Conservation (phyloP, 2,113 vertebrate genomes). For the Strix uralensis region DNA sequence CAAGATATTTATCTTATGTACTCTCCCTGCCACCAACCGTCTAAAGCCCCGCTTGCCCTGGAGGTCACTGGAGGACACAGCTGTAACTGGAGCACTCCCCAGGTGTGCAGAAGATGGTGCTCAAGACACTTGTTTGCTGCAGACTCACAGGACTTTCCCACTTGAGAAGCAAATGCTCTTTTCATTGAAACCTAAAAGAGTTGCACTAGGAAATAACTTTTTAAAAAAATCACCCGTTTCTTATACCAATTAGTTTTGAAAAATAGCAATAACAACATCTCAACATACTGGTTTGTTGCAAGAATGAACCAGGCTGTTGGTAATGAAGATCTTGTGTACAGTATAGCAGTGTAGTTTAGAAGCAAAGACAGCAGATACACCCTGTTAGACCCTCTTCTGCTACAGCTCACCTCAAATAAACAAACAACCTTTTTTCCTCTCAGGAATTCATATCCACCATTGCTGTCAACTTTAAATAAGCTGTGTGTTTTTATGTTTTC, state of each 20-base stretch:
- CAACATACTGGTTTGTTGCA: not conserved
- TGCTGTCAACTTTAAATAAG: not conserved
- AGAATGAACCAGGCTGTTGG: not conserved
- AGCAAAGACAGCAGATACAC: not conserved
- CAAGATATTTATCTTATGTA: not conserved
- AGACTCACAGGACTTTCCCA: not conserved
- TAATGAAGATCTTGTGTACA: not conserved
- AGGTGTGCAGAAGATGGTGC: not conserved
- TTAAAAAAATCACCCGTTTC: not conserved
- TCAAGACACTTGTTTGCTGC: not conserved
- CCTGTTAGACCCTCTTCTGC: not conserved
- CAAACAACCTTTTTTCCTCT: not conserved
- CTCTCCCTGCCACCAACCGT: rapidly evolving
- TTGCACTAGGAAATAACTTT: not conserved
- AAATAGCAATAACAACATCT: not conserved
- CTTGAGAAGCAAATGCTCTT: not conserved
- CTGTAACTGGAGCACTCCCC: not conserved
- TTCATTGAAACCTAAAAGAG: not conserved
- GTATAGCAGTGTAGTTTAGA: not conserved
- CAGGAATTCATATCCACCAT: not conserved
- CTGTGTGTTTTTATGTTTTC: not conserved
- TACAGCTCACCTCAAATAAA: not conserved
- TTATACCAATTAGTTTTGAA: not conserved
- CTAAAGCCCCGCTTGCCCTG: not conserved
- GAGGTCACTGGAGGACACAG: not conserved